Evolutionary conservation across 2,113 vertebrate genomes (phyloP).

Genomic region (Calidris pugnax): DNA sequence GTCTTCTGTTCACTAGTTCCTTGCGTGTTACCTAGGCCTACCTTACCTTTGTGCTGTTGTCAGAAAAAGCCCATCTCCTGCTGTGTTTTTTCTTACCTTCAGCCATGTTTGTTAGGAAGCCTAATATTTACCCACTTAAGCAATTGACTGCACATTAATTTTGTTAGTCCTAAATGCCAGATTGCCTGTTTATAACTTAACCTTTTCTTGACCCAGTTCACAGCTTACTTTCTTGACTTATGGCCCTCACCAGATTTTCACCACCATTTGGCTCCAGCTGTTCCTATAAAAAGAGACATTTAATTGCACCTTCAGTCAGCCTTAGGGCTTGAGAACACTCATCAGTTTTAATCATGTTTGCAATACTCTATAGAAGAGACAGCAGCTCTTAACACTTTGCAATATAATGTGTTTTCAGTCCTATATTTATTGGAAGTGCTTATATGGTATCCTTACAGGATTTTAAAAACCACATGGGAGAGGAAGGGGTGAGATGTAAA

Average conservation of each 20-base stretch:
- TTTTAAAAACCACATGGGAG: neutral
- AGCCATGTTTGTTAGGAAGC: neutral
- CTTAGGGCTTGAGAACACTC: neutral
- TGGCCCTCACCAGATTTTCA: neutral
- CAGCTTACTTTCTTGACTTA: conserved; percentile 42
- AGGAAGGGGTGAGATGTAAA: neutral
- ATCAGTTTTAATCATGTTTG: conserved; percentile 16
- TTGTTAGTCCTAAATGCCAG: neutral
- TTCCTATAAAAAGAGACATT: neutral
- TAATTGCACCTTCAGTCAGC: conserved; percentile 31
- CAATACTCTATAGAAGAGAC: neutral
- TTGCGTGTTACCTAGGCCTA: neutral
- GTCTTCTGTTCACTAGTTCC: neutral
- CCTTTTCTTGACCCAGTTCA: conserved; percentile 41
- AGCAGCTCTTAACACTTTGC: neutral
- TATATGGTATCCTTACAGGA: neutral
- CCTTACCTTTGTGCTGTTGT: neutral
- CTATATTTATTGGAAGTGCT: neutral
- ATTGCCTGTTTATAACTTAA: conserved; percentile 43
- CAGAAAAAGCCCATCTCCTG: neutral
- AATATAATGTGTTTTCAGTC: neutral
- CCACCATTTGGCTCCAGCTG: conserved; percentile 38
- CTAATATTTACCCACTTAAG: neutral
- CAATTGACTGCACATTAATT: neutral
- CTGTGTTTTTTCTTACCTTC: neutral